These are phyloP conservation scores for Mohoua ochrocephala DNA, from an alignment of 2,113 vertebrate species.

Conservation along the genomic window DNA sequence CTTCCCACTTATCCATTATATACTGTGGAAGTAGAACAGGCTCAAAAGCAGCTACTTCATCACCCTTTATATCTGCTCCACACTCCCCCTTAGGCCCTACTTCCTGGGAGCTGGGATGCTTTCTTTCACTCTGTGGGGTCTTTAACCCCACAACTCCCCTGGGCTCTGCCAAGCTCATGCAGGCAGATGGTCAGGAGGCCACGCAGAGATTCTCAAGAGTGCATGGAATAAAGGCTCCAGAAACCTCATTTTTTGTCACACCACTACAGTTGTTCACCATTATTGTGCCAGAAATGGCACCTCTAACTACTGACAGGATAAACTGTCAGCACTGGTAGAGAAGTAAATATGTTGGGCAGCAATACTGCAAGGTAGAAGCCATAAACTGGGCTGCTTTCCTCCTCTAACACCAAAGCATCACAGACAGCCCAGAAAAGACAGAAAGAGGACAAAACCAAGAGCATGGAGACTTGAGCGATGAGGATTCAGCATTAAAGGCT, in stretches of 20 bases:
- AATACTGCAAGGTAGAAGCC: background rate
- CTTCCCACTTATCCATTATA: background rate
- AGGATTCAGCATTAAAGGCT: background rate
- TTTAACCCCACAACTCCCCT: background rate
- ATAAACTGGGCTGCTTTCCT: background rate
- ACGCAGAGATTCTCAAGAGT: background rate
- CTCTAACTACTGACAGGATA: background rate
- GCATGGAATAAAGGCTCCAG: background rate
- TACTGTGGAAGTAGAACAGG: background rate
- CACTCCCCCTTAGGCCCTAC: background rate
- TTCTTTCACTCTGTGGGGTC: background rate
- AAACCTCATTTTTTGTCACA: background rate
- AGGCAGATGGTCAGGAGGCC: background rate
- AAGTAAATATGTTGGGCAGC: background rate
- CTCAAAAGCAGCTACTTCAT: background rate
- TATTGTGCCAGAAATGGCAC: background rate
- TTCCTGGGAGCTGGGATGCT: background rate
- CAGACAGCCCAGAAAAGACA: background rate
- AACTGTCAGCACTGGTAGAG: background rate
- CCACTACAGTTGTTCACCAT: background rate
- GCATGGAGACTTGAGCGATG: background rate
- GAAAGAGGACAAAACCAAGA: background rate
- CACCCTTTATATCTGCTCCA: background rate
- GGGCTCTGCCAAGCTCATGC: background rate
- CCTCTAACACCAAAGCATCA: background rate